These are phyloP conservation scores for Coranthus polyacanthus DNA, from an alignment of 2,797 vertebrate species.

Conservation along the genomic window DNA sequence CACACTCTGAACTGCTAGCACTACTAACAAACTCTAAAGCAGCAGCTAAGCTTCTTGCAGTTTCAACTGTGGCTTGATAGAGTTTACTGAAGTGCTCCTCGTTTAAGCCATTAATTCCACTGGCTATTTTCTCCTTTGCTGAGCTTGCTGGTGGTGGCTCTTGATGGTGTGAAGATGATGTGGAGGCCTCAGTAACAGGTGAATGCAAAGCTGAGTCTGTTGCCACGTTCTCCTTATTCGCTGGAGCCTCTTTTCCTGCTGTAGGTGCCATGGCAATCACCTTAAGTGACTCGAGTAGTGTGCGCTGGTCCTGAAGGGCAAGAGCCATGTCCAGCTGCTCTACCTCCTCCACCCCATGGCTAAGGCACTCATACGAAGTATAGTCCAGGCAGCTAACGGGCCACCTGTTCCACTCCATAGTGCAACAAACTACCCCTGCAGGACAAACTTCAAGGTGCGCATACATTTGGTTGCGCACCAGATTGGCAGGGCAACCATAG, in stretches of 20 bases:
- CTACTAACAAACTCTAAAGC: conserved; percentile 93
- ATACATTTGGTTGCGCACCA: conserved; percentile 92
- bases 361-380: conserved; percentile 94
- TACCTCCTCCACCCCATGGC: conserved; percentile 93
- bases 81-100: conserved; percentile 93
- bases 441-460: conserved; percentile 96
- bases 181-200: conserved; percentile 28
- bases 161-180: conserved; percentile 22
- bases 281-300: conserved; percentile 95
- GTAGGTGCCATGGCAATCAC: conserved; percentile 94
- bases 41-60: conserved; percentile 93
- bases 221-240: conserved; percentile 32
- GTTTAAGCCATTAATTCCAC: conserved; percentile 90
- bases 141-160: conserved; percentile 64
- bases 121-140: conserved; percentile 86
- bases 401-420: conserved; percentile 99
- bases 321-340: conserved; percentile 98
- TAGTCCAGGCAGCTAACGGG: conserved; percentile 95
- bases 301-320: conserved; percentile 96
- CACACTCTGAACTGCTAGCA: conserved; percentile 61
- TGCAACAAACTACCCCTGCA: conserved; percentile 97
- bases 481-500: conserved; percentile 92
- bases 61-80: conserved; percentile 96
- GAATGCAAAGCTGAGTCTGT: no score
- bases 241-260: conserved; percentile 33